These are phyloP conservation scores for Aptenodytes forsteri DNA, from an alignment of 2,113 vertebrate genomes.

Conservation along the genomic window DNA sequence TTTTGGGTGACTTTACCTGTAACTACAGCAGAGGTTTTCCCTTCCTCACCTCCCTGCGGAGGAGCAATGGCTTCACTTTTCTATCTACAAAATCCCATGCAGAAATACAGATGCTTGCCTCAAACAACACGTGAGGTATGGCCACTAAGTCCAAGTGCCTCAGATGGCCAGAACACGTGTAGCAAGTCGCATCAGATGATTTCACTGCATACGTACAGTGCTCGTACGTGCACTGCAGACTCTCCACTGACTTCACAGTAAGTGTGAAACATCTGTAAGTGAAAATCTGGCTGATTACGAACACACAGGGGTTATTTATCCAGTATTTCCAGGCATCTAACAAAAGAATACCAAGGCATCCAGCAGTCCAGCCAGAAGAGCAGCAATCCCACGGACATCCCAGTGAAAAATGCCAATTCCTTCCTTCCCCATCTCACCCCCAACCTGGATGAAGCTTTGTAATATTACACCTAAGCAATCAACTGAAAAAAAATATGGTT, in stretches of 20 bases:
- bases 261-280: neutral
- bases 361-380: neutral
- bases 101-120: neutral
- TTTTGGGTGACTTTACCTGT: neutral
- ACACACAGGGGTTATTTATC: neutral
- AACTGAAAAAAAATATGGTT: neutral
- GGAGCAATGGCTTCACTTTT: neutral
- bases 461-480: neutral
- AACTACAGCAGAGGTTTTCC: neutral
- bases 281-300: neutral
- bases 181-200: rapidly evolving
- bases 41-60: neutral
- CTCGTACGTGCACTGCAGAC: rapidly evolving
- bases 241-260: neutral
- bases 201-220: rapidly evolving
- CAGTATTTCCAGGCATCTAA: neutral
- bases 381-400: neutral
- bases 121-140: neutral
- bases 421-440: neutral
- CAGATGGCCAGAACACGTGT: neutral
- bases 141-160: neutral
- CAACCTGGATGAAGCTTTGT: neutral
- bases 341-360: neutral
- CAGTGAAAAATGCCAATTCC: neutral
- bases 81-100: neutral